phyloP scores from a whole-genome alignment of 2,888 invertebrate genomes.

The Glyphotaelius pellucidus region DNA sequence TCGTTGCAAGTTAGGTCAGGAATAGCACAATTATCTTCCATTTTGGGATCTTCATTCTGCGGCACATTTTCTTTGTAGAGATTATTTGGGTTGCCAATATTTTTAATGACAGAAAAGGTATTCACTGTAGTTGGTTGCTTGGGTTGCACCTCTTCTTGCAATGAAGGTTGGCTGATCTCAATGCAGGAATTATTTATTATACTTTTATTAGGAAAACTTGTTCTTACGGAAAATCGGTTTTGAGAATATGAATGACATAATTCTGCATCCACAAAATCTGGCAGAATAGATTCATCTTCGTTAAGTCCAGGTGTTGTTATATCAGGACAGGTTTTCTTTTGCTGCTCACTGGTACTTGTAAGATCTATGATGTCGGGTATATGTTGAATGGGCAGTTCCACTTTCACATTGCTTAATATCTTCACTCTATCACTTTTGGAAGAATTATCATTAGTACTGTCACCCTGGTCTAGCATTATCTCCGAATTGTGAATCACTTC shows the following conservation, averaged over 20 bases:
- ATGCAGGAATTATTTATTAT: background rate
- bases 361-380: slow-evolving; percentile 74
- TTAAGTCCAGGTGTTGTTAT: slow-evolving; percentile 68
- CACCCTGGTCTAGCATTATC: slow-evolving; percentile 67
- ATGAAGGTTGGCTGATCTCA: background rate
- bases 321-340: slow-evolving; percentile 68
- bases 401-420: slow-evolving; percentile 77
- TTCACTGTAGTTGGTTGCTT: slow-evolving; percentile 69
- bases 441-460: slow-evolving; percentile 46
- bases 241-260: slow-evolving; percentile 59
- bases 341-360: slow-evolving; percentile 69
- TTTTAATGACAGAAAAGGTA: slow-evolving; percentile 75
- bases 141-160: background rate
- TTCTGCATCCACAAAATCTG: slow-evolving; percentile 73
- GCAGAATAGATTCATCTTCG: slow-evolving; percentile 73
- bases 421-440: slow-evolving; percentile 74
- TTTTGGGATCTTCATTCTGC: slow-evolving; percentile 38
- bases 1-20: slow-evolving; percentile 77
- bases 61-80: slow-evolving; percentile 51
- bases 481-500: slow-evolving; percentile 45
- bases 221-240: slow-evolving; percentile 68
- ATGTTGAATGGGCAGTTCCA: slow-evolving; percentile 77
- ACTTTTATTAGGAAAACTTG: slow-evolving; percentile 1
- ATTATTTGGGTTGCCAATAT: slow-evolving; percentile 72
- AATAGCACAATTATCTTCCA: slow-evolving; percentile 68